phyloP scores from a whole-genome alignment of 2,113 vertebrate genomes.

The Tragelaphus buxtoni region DNA sequence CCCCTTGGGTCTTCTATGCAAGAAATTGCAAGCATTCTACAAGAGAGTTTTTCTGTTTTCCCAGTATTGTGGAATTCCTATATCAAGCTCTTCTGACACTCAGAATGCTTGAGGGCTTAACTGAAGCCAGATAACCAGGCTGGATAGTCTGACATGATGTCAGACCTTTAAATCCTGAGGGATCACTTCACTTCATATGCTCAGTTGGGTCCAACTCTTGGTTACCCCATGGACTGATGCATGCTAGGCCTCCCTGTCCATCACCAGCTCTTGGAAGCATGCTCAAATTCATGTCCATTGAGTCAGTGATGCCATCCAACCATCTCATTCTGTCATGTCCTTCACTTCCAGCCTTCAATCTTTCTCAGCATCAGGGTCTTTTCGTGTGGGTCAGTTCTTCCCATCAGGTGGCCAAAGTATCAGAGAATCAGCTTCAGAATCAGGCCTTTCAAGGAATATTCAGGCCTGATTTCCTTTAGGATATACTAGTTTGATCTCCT shows the following conservation, averaged over 20 bases:
- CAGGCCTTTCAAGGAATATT: neutral
- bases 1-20: neutral
- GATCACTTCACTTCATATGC: neutral
- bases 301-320: neutral
- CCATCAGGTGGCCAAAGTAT: neutral
- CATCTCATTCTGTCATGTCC: neutral
- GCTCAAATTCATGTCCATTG: neutral
- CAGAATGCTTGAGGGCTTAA: neutral
- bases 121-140: neutral
- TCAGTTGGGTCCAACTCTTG: neutral
- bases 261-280: neutral
- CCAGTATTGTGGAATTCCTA: neutral
- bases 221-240: neutral
- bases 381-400: neutral
- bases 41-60: neutral
- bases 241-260: neutral
- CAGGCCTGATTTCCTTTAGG: neutral
- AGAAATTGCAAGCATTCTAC: neutral
- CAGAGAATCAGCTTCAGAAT: neutral
- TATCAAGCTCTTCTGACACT: neutral
- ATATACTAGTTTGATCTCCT: neutral
- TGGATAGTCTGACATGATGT: neutral
- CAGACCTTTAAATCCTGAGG: neutral
- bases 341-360: neutral
- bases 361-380: neutral